Conservation (phyloP, 2,888 invertebrate genomes). For the Podotricha telesiphe region DNA sequence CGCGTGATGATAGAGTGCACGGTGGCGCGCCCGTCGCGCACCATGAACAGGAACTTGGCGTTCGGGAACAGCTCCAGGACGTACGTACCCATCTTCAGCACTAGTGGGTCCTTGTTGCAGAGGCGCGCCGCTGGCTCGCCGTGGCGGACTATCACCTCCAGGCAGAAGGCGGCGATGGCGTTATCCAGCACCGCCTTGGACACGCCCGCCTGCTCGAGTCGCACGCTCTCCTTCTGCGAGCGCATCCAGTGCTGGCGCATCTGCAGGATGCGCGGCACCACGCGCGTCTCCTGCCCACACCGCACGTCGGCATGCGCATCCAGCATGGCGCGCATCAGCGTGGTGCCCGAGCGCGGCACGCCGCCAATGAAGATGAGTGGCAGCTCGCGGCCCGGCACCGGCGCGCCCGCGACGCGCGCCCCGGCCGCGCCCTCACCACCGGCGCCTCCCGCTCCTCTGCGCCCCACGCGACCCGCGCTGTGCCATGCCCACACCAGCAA, state of each 20-base stretch:
- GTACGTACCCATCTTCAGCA: constrained; percentile 96
- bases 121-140: constrained; percentile 97
- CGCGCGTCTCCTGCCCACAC: constrained; percentile 98
- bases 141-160: constrained; percentile 97
- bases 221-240: constrained; percentile 94
- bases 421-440: constrained; percentile 28
- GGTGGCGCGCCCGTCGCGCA: constrained; percentile 98
- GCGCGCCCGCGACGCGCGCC: constrained; percentile 36
- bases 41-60: constrained; percentile 98
- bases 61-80: constrained; percentile 98
- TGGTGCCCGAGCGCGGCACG: constrained; percentile 98
- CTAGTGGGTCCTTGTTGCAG: constrained; percentile 99
- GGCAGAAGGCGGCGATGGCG: constrained; percentile 97
- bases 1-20: constrained; percentile 99
- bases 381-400: constrained; percentile 89
- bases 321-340: constrained; percentile 98
- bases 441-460: constrained; percentile 38
- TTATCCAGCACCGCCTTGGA: constrained; percentile 95
- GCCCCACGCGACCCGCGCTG: constrained; percentile 25
- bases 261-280: constrained; percentile 97
- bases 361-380: constrained; percentile 98
- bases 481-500: constrained; percentile 47
- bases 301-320: constrained; percentile 98
- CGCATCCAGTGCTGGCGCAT: constrained; percentile 98
- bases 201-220: constrained; percentile 97